Percentiles rank a stretch among this genome's conserved stretches.
Conservation (phyloP, 2,113 vertebrate species). For the Oreochromis niloticus region DNA sequence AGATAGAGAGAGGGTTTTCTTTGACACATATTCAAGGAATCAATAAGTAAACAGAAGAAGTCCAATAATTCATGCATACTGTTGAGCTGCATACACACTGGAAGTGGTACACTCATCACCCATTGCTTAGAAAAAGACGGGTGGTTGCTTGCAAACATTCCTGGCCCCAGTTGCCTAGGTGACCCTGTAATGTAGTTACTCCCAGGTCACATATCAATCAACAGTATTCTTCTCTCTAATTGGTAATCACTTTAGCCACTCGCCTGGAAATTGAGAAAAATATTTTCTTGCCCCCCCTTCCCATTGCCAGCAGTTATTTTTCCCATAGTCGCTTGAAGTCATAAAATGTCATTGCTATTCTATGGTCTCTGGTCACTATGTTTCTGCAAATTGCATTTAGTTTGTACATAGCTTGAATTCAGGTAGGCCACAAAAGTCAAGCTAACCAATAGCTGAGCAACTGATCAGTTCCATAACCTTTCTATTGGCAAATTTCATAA, state of each 20-base stretch:
- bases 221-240: background rate
- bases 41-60: background rate
- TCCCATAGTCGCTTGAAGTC: background rate
- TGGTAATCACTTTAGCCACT: background rate
- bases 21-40: background rate
- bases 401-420: background rate
- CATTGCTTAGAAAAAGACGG: background rate
- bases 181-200: background rate
- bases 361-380: background rate
- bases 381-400: background rate
- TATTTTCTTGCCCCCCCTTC: background rate
- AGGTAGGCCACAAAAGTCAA: background rate
- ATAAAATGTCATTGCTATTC: background rate
- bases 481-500: background rate
- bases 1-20: background rate
- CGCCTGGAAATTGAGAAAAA: background rate
- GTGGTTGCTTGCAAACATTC: background rate
- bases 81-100: background rate
- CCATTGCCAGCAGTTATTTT: background rate
- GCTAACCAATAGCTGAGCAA: background rate
- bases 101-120: background rate
- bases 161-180: background rate
- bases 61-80: background rate
- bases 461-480: background rate
- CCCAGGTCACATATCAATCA: background rate